Conservation (phyloP, 2,888 invertebrate species). For the Pheosia tremula region DNA sequence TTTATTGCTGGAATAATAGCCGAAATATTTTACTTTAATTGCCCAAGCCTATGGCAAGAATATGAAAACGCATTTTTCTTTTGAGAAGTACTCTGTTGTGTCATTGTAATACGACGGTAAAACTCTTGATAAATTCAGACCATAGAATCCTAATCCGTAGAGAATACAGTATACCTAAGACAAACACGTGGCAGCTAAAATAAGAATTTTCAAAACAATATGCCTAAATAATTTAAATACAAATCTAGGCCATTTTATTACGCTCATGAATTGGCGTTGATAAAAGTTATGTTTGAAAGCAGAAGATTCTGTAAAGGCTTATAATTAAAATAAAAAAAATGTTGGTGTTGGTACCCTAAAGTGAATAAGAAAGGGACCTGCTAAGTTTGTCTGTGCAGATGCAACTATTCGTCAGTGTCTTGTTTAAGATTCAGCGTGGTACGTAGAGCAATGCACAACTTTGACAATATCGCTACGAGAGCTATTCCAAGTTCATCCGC, state of each 20-base stretch:
- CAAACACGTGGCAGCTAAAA: not conserved
- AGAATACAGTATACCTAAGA: no score
- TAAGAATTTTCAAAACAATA: not conserved
- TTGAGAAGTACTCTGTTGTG: no score
- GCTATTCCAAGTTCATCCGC: slow-evolving; percentile 58
- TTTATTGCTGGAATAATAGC: slow-evolving; percentile 33
- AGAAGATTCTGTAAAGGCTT: not conserved
- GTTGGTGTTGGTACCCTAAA: no score
- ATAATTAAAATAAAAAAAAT: no score
- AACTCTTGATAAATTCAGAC: no score
- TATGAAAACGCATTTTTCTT: not conserved
- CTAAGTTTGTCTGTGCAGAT: not conserved
- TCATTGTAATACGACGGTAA: no score
- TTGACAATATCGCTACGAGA: slow-evolving; percentile 60
- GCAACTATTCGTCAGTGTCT: slow-evolving; percentile 41
- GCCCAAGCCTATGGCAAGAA: slow-evolving; percentile 10
- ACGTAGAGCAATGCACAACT: slow-evolving; percentile 48
- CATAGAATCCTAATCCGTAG: no score
- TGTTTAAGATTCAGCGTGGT: slow-evolving; percentile 58
- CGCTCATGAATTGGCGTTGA: not conserved
- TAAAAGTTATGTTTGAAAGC: not conserved
- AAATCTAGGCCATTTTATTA: not conserved
- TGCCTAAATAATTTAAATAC: not conserved
- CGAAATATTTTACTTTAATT: slow-evolving; percentile 42
- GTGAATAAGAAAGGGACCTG: no score